Base-by-base conservation (phyloP, 2,888 invertebrate genomes). In the Nysson spinosus region DNA sequence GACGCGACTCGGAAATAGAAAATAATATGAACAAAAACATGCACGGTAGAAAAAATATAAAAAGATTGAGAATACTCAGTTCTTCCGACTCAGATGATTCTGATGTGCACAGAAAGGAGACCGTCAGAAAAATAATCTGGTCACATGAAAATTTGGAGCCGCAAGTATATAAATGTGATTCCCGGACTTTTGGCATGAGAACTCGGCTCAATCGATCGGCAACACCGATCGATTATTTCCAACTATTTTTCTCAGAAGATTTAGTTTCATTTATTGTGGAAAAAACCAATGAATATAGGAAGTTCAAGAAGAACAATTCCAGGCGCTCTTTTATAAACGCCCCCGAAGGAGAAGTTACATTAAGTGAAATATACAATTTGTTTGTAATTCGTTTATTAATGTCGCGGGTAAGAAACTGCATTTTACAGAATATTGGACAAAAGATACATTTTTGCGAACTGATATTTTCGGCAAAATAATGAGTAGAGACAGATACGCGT, bases 371-470 rank as follows among this genome's bases (percentile, higher is more conserved):
- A 9, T 47, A 56, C 12, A 30, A 17, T 55, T 55, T 49, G 5
- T 22, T 55, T 56, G 49, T 35, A 34, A 49, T 61, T 35, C 19
- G 49, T n/a, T 35, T 49, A 35, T n/a, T 49, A 55, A 61, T 49
- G 49, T n/a, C 43, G 4, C 4, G 20, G 28, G 22, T 49, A 34
- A 49, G 14, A 55, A 55, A 32, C 4, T 49, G 26, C 42, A 55
- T 49, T 61, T n/a, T 11, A 3, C 28, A 22, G 54, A 60, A 19
- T 55, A 61, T 42, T 34, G 26, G 40, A 40, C 42, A 4, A 49
- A 49, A 40, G 35, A 34, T 42, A 47, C 39, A 24, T 55, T 47
- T 61, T 35, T 55, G 14, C 34, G 28, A 22, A 55, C 47, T 47
- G 34, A 52, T 9, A 19, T 55, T 47, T 54, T 55, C 11, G 34